Conservation (phyloP, 2,888 invertebrate species). For the Netelia inedita region DNA sequence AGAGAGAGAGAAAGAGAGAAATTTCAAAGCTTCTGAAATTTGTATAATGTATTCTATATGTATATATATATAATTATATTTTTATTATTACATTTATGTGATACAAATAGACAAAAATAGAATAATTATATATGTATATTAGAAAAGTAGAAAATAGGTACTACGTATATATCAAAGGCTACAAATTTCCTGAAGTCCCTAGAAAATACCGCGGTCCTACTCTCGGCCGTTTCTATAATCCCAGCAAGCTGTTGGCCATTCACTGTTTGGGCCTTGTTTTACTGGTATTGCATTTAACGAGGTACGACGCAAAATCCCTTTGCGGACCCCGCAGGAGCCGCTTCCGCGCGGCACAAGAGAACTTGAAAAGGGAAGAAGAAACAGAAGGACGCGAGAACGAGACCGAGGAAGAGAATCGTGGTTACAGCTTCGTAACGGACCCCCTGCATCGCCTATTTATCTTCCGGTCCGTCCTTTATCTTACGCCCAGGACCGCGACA, state of each 20-base stretch:
- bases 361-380: constrained; percentile 28
- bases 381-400: constrained; percentile 33
- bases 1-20: too few species aligned
- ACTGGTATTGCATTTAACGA: constrained; percentile 83
- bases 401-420: not conserved
- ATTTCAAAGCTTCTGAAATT: too few species aligned
- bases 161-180: constrained; percentile 41
- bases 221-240: constrained; percentile 62
- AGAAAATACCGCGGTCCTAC: constrained; percentile 11
- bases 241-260: constrained; percentile 69
- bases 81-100: too few species aligned
- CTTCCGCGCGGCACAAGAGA: constrained; percentile 38
- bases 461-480: constrained; percentile 13
- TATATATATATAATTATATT: too few species aligned
- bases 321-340: not conserved
- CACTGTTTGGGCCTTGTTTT: constrained; percentile 82
- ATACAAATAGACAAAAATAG: too few species aligned
- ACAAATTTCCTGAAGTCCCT: constrained; percentile 38
- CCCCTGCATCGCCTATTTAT: constrained; percentile 57
- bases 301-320: constrained; percentile 72
- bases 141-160: constrained; percentile 4
- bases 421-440: constrained; percentile 26
- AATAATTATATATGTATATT: constrained; percentile 21
- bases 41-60: too few species aligned
- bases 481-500: constrained; percentile 42